Evolutionary conservation across 2,797 vertebrate species (phyloP).

Genomic region (Gambusia yucatana): DNA sequence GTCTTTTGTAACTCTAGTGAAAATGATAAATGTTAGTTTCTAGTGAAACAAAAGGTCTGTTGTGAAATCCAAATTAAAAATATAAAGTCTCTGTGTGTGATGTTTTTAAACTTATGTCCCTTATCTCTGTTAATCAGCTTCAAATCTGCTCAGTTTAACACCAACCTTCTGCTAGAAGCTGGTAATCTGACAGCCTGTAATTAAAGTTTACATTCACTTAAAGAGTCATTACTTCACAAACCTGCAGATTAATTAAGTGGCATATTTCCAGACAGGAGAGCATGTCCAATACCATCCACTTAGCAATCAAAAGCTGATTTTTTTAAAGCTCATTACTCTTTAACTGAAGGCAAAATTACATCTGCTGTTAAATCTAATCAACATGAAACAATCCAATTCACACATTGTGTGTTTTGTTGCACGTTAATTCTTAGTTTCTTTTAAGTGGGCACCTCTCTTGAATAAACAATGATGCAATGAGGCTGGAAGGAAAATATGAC

Average conservation of each 20-base stretch:
- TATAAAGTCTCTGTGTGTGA: neutral
- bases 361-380: neutral
- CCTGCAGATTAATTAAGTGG: constrained; percentile 5
- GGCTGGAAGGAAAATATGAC: neutral
- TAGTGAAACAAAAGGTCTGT: neutral
- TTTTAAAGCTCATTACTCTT: neutral
- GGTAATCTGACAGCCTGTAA: neutral
- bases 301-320: neutral
- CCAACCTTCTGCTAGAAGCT: neutral
- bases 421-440: neutral
- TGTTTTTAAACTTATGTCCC: neutral
- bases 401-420: neutral
- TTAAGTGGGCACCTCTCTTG: neutral
- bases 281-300: neutral
- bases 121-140: neutral
- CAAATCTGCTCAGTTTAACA: neutral
- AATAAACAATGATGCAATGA: neutral
- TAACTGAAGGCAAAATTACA: constrained; percentile 1
- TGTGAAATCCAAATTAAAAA: neutral
- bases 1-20: neutral
- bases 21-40: neutral
- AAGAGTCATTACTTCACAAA: neutral
- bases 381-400: neutral
- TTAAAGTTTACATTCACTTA: constrained; percentile 2
- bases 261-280: neutral